Percentiles rank a stretch among this genome's conserved stretches.
Conservation (phyloP, 37 sponge, comb jelly and placozoan species). For the Chondrilla cf. caribensis region DNA sequence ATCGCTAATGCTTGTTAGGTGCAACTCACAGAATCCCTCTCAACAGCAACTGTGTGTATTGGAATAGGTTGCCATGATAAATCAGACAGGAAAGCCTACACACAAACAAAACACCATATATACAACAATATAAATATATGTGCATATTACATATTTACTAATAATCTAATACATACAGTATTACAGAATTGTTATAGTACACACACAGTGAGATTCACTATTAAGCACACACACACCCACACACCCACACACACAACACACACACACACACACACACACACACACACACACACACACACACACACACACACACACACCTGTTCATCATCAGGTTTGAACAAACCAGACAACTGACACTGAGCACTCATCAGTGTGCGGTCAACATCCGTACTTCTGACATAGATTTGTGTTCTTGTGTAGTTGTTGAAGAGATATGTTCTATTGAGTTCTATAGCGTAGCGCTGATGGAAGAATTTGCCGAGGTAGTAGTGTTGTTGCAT, state of each 20-base stretch:
- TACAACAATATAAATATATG: no score
- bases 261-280: no score
- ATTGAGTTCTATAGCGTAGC: slow-evolving; percentile 30
- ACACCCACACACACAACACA: no score
- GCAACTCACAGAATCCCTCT: slow-evolving; percentile 52
- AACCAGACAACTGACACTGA: slow-evolving; percentile 63
- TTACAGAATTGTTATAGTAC: no score
- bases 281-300: no score
- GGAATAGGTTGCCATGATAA: slow-evolving; percentile 93
- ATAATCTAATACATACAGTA: no score
- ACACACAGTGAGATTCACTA: no score
- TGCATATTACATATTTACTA: no score
- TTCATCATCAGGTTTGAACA: slow-evolving; percentile 62
- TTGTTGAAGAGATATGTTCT: slow-evolving; percentile 23
- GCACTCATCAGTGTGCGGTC: slow-evolving; percentile 99
- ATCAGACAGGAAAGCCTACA: background rate
- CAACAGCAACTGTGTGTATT: slow-evolving; percentile 72
- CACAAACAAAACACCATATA: background rate
- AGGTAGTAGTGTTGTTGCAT: slow-evolving; percentile 61
- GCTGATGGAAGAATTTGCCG: slow-evolving; percentile 44
- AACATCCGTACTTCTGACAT: slow-evolving; percentile 88
- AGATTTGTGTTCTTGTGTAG: slow-evolving; percentile 70
- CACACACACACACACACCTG: slow-evolving; percentile 57
- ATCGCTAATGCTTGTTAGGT: no score
- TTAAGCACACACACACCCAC: no score